phyloP scores from a whole-genome alignment of 1,140 invertebrate species.

The Bombyx mandarina region DNA sequence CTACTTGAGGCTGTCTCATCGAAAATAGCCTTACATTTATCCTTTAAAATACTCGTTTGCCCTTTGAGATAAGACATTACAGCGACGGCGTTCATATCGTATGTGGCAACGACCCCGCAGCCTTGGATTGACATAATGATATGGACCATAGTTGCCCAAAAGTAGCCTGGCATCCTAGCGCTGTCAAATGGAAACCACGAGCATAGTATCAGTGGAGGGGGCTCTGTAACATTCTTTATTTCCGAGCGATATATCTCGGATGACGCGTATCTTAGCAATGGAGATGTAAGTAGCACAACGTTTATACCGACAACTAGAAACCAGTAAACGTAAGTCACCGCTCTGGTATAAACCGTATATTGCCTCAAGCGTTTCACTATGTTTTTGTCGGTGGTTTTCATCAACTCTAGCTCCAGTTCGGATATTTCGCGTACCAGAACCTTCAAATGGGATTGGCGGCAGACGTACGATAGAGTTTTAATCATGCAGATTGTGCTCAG shows the following conservation, averaged over 20 bases:
- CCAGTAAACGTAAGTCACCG: conserved; percentile 38
- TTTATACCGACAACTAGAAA: conserved; percentile 26
- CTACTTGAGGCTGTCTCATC: conserved; percentile 9
- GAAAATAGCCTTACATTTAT: conserved; percentile 34
- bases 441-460: conserved; percentile 10
- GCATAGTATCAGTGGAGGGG: conserved; percentile 36
- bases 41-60: conserved; percentile 26
- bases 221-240: conserved; percentile 24
- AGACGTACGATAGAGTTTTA: conserved; percentile 25
- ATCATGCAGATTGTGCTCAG: conserved; percentile 25
- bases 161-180: conserved; percentile 32
- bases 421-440: conserved; percentile 17
- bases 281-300: conserved; percentile 21
- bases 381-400: conserved; percentile 14
- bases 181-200: conserved; percentile 52
- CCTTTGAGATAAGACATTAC: conserved; percentile 25
- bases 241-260: conserved; percentile 22
- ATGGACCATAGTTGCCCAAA: conserved; percentile 23
- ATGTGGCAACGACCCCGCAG: conserved; percentile 26
- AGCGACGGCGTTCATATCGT: conserved; percentile 34
- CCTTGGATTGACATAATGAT: conserved; percentile 27
- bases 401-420: conserved; percentile 20
- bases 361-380: conserved; percentile 18
- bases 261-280: conserved; percentile 30
- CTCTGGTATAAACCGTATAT: conserved; percentile 33